Evolutionary conservation across 2,113 vertebrate genomes (phyloP).

Genomic region (Rhineura floridana): DNA sequence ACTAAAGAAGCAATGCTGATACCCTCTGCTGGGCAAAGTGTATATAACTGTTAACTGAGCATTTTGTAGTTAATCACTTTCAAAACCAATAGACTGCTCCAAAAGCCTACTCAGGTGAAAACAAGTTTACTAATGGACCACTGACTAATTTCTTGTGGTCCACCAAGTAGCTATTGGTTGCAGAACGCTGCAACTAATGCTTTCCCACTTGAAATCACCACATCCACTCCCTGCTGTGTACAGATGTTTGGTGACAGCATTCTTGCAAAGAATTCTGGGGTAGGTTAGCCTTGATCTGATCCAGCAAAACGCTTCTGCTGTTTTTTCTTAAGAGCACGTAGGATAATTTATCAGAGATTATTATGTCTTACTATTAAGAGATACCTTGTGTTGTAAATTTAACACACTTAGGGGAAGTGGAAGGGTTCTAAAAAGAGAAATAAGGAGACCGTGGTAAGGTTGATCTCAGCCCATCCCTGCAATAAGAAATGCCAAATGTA

Average conservation of each 20-base stretch:
- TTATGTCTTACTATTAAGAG: background rate
- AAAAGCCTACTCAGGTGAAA: background rate
- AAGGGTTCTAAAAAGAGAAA: no score
- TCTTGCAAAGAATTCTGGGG: background rate
- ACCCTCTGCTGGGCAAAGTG: constrained; percentile 13
- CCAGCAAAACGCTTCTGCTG: background rate
- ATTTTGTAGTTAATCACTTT: background rate
- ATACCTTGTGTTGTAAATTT: no score
- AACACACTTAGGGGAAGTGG: no score
- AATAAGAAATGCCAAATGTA: no score
- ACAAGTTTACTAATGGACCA: background rate
- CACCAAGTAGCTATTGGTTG: background rate
- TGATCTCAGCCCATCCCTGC: no score
- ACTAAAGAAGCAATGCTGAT: background rate
- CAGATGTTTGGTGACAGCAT: no score
- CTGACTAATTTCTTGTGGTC: background rate
- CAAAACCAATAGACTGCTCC: background rate
- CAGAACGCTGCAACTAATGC: no score
- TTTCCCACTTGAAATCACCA: no score
- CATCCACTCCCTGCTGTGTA: no score
- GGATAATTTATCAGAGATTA: background rate
- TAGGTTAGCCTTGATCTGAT: background rate
- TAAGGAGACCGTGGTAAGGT: no score
- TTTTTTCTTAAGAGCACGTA: background rate
- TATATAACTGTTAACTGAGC: background rate